Percentiles rank a stretch among this genome's conserved stretches.
Evolutionary conservation across 1,140 invertebrate genomes (phyloP).

Genomic region (Arion vulgaris): DNA sequence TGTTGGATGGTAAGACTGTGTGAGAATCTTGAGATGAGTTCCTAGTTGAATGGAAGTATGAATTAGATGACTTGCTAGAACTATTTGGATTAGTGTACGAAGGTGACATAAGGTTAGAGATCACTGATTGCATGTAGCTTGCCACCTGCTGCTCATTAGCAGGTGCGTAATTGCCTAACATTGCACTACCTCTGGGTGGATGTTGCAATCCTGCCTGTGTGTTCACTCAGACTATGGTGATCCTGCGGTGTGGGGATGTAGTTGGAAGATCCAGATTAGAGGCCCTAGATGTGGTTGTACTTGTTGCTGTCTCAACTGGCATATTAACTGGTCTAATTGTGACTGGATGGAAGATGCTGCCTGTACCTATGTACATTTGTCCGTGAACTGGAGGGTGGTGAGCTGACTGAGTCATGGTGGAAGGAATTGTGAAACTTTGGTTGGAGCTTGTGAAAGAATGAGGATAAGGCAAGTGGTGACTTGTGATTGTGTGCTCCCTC

Average conservation of each 20-base stretch:
- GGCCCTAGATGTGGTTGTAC: not conserved
- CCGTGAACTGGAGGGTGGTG: slow-evolving; percentile 14
- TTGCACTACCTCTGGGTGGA: slow-evolving; percentile 26
- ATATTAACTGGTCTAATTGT: slow-evolving; percentile 14
- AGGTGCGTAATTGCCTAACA: slow-evolving; percentile 32
- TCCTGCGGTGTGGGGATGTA: slow-evolving; percentile 33
- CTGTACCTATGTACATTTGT: slow-evolving; percentile 21
- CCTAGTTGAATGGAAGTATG: slow-evolving; percentile 47
- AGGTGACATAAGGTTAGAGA: slow-evolving; percentile 61
- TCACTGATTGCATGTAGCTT: slow-evolving; percentile 60
- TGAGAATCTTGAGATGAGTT: slow-evolving; percentile 20
- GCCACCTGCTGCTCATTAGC: slow-evolving; percentile 6
- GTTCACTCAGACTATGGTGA: not conserved
- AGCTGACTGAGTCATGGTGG: not conserved
- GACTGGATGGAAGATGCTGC: slow-evolving; percentile 27
- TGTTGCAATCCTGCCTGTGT: slow-evolving; percentile 24
- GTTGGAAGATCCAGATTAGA: slow-evolving; percentile 11
- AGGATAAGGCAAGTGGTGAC: slow-evolving; percentile 28
- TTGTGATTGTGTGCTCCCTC: slow-evolving; percentile 35
- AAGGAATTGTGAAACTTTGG: not conserved
- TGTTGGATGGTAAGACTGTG: not conserved
- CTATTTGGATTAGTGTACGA: slow-evolving; percentile 50
- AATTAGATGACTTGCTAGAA: slow-evolving; percentile 62
- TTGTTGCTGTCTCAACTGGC: not conserved
- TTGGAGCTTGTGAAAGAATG: slow-evolving; percentile 11